A percentile compares a stretch with the other conserved stretches of the same genome.
phyloP scores from a whole-genome alignment of 2,888 invertebrate species.

The Rhabditophanes sp. region DNA sequence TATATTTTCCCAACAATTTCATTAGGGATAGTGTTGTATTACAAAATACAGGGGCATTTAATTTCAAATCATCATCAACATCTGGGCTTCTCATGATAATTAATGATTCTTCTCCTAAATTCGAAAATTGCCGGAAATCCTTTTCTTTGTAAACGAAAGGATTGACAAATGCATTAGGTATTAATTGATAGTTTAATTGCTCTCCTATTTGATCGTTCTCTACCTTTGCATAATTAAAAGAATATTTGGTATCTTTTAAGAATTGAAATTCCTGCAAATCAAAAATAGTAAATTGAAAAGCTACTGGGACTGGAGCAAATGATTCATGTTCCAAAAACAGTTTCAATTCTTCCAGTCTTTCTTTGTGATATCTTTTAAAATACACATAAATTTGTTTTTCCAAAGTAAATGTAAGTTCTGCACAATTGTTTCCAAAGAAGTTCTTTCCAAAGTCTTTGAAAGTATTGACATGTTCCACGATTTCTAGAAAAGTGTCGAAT shows the following conservation, averaged over 20 bases:
- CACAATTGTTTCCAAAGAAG: constrained; percentile 19
- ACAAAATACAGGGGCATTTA: not conserved
- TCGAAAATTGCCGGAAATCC: no score
- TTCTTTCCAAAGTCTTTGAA: constrained; percentile 26
- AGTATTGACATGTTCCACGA: constrained; percentile 31
- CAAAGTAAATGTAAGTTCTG: constrained; percentile 17
- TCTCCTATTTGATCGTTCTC: constrained; percentile 3
- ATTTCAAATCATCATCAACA: no score
- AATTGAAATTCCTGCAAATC: constrained; percentile 35
- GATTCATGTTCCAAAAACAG: constrained; percentile 41
- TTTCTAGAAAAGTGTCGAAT: constrained; percentile 31
- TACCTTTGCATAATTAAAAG: constrained; percentile 13
- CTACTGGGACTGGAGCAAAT: constrained; percentile 36
- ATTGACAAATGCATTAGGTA: no score
- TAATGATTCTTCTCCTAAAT: no score
- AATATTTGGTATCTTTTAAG: constrained; percentile 18
- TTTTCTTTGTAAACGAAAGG: no score
- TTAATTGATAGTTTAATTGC: no score
- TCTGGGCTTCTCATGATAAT: no score
- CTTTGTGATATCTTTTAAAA: constrained; percentile 21
- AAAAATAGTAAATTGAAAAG: constrained; percentile 33
- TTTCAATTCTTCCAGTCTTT: constrained; percentile 31
- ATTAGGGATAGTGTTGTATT: not conserved
- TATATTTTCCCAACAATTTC: constrained; percentile 20
- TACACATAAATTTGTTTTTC: constrained; percentile 20